Percentiles rank a stretch among this genome's conserved stretches.
phyloP scores from a whole-genome alignment of 2,888 invertebrate genomes.

The Dasypogon diadema region DNA sequence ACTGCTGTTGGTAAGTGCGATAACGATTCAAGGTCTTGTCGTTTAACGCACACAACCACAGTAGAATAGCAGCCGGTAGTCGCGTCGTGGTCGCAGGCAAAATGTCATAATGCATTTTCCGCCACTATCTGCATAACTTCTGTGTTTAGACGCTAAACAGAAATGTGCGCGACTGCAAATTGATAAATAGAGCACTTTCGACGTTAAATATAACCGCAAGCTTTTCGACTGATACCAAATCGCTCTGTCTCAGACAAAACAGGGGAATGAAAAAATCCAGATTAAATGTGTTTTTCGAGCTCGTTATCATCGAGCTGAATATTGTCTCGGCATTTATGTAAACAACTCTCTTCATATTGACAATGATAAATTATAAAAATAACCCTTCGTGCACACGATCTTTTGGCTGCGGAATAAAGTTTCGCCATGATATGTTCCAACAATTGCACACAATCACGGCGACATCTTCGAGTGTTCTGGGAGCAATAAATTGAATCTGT shows the following conservation, averaged over 20 bases:
- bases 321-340: not conserved
- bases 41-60: not conserved
- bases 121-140: not conserved
- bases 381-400: no score
- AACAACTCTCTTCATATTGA: not conserved
- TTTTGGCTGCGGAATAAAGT: no score
- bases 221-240: not conserved
- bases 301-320: not conserved
- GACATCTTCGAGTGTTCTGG: no score
- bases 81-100: not conserved
- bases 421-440: no score
- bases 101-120: slow-evolving; percentile 41
- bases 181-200: not conserved
- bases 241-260: not conserved
- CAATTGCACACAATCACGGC: no score
- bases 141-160: not conserved
- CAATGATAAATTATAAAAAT: no score
- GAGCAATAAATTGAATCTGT: no score
- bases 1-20: slow-evolving; percentile 50
- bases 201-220: not conserved
- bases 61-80: not conserved
- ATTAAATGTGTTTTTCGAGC: not conserved
- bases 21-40: slow-evolving; percentile 44
- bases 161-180: not conserved
- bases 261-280: not conserved